Conservation (phyloP, 2,888 invertebrate genomes). For the Caenorhabditis japonica region DNA sequence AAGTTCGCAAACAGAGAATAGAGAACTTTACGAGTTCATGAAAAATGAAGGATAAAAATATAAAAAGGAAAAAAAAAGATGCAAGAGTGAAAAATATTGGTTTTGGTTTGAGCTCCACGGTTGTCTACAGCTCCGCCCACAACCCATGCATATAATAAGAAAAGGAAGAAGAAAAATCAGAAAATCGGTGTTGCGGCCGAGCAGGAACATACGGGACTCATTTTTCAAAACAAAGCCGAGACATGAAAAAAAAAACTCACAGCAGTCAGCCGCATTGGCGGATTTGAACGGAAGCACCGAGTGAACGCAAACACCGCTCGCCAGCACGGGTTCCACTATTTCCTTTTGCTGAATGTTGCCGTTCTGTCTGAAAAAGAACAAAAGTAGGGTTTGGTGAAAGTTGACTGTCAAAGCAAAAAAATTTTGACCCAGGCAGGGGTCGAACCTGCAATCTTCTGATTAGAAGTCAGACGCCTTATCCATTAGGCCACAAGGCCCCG, state of each 20-base stretch:
- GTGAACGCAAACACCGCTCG: conserved; percentile 73
- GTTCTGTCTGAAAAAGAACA: conserved; percentile 45
- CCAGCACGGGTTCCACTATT: conserved; percentile 70
- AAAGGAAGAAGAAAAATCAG: conserved; percentile 4
- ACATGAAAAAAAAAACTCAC: conserved; percentile 25
- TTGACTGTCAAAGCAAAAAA: too few species aligned
- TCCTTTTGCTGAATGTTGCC: conserved; percentile 51
- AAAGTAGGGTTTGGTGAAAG: too few species aligned
- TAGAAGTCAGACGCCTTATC: conserved; percentile 77
- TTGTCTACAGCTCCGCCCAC: conserved; percentile 13
- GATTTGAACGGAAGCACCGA: conserved; percentile 71
- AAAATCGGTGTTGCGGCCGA: conserved; percentile 7
- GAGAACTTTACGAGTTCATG: background rate
- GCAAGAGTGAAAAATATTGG: conserved; percentile 12
- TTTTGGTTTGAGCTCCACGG: conserved; percentile 22
- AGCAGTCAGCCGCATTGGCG: conserved; percentile 49
- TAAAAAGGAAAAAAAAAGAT: background rate
- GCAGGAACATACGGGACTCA: conserved; percentile 20
- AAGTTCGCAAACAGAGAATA: background rate
- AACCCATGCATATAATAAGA: conserved; percentile 23
- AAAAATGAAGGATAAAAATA: background rate
- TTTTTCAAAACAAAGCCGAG: conserved; percentile 32
- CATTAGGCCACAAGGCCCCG: conserved; percentile 73
- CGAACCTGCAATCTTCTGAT: conserved; percentile 75
- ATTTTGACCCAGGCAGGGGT: conserved; percentile 62